phyloP scores from a whole-genome alignment of 2,888 invertebrate species.

The Drosophila fungiperda region DNA sequence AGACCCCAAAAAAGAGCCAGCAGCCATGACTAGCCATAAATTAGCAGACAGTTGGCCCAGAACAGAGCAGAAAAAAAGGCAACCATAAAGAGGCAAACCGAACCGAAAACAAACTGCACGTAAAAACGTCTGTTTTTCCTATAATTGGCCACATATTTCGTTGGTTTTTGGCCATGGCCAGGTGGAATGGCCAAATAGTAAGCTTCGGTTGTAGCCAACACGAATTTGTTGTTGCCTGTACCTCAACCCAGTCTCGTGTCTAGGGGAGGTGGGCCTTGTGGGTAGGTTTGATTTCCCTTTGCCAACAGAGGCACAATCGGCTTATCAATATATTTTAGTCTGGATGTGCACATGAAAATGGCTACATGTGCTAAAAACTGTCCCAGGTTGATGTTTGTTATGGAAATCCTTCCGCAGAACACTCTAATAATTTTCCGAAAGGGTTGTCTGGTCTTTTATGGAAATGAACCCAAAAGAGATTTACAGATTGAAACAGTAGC shows the following conservation, averaged over 20 bases:
- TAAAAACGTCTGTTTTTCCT: slow-evolving; percentile 77
- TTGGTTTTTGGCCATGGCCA: slow-evolving; percentile 44
- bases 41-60: slow-evolving; percentile 46
- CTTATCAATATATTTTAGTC: slow-evolving; percentile 64
- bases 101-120: slow-evolving; percentile 54
- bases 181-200: slow-evolving; percentile 48
- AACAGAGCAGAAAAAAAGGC: slow-evolving; percentile 8
- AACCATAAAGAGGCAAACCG: slow-evolving; percentile 11
- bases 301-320: slow-evolving; percentile 62
- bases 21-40: slow-evolving; percentile 65
- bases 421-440: slow-evolving; percentile 46
- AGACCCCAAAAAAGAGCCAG: slow-evolving; percentile 35
- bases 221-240: slow-evolving; percentile 16
- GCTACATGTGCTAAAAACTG: slow-evolving; percentile 46
- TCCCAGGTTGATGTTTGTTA: slow-evolving; percentile 71
- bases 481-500: slow-evolving; percentile 18
- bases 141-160: slow-evolving; percentile 79
- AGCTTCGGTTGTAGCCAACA: slow-evolving; percentile 29
- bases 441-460: slow-evolving; percentile 41
- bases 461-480: slow-evolving; percentile 56
- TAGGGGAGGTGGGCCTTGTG: neutral
- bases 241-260: neutral
- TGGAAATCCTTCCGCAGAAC: slow-evolving; percentile 53
- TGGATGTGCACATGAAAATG: slow-evolving; percentile 26
- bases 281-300: slow-evolving; percentile 19